Percentiles rank a stretch among this genome's conserved stretches.
These are phyloP conservation scores for Cettia cetti DNA, from an alignment of 2,113 vertebrate species.

Conservation along the genomic window DNA sequence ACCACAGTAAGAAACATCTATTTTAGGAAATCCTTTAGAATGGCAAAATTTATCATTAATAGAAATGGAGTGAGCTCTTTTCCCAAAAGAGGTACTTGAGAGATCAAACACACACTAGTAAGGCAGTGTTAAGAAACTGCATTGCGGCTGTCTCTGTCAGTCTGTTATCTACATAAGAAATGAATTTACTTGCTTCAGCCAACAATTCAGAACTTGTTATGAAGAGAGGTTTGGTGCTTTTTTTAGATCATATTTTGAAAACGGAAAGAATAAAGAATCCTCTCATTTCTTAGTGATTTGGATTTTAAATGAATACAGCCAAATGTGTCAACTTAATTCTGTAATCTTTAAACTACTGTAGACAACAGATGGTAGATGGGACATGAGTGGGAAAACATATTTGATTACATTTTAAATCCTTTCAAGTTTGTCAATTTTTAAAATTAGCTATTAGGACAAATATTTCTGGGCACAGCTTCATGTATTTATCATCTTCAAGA, in stretches of 20 bases:
- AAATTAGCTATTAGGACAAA: neutral
- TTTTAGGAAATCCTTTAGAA: neutral
- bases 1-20: neutral
- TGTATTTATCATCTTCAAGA: neutral
- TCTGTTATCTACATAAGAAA: neutral
- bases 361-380: neutral
- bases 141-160: neutral
- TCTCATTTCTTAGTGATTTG: neutral
- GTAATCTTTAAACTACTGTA: neutral
- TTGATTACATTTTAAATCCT: neutral
- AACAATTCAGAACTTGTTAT: neutral
- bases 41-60: neutral
- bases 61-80: neutral
- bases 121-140: neutral
- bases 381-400: neutral
- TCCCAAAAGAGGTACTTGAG: neutral
- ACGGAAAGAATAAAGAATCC: neutral
- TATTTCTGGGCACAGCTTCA: neutral
- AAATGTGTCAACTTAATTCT: neutral
- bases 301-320: neutral
- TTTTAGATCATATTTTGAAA: neutral
- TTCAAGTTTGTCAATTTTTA: neutral
- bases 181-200: neutral
- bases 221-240: neutral
- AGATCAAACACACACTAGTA: neutral